Evolutionary conservation across 2,113 vertebrate genomes (phyloP), one percentile per base, ranked within the genome.

Genomic region (Ciconia boyciana): DNA sequence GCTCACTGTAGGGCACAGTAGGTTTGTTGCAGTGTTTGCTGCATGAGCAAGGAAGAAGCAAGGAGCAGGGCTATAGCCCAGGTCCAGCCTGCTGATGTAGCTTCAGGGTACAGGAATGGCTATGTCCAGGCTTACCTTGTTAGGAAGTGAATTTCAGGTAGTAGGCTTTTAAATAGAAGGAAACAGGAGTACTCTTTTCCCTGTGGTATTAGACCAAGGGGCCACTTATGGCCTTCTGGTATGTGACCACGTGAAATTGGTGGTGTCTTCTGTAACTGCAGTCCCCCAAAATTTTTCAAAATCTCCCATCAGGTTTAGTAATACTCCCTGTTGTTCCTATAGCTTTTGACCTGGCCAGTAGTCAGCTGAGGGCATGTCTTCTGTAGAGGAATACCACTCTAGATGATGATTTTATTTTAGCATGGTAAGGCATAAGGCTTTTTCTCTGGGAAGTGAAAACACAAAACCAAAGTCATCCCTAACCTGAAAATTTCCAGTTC

Each of bases 371-470:
- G 16, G 34, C 10, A 34, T 7, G 6, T 16, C 3, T 61, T 48
- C 32, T 29, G 0, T 0, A 17, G 8, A 49, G 66, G 7, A 54
- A 21, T 1, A 9, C 46, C 13, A 28, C 13, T 90, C 26, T 2
- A 26, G 18, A 13, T 32, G 18, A 39, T 25, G 28, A 51, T 22
- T 89, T 90, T 52, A 36, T 76, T 88, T 61, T 28, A 48, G 54
- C 1, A 0, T 34, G 32, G 18, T 21, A 17, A 76, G 24, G 52
- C 6, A 11, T 3, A 36, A 52, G 22, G n/a, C 3, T 70, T 75
- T 43, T 87, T 22, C 36, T 82, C 16, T 66, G 31, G 20, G 32
- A 85, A 82, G 10, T 17, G 44, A 86, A 86, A 61, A 26, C 36
- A 31, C 5, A 46, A 43, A 72, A 13, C 6, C 6, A 2, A 61